Evolutionary conservation across 1,140 invertebrate genomes (phyloP).

Genomic region (Propsilocerus akamusi): DNA sequence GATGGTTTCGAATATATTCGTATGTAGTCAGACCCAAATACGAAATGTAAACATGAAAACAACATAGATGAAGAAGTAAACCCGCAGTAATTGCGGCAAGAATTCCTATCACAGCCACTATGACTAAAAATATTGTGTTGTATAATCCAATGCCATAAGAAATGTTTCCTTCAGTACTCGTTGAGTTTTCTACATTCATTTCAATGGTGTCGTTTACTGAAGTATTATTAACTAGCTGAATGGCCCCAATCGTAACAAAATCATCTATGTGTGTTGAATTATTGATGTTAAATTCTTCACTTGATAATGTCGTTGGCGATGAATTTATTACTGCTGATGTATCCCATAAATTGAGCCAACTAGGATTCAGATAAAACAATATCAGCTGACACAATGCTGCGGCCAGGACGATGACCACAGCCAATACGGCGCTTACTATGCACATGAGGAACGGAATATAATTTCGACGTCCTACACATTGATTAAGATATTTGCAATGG

Average conservation of each 20-base stretch:
- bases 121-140: slow-evolving; percentile 38
- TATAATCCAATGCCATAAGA: slow-evolving; percentile 20
- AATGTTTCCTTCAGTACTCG: not conserved
- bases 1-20: slow-evolving; percentile 58
- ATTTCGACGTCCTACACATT: slow-evolving; percentile 82
- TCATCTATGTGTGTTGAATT: not conserved
- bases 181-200: not conserved
- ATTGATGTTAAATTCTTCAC: not conserved
- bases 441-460: slow-evolving; percentile 75
- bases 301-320: not conserved
- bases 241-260: not conserved
- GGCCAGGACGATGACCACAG: slow-evolving; percentile 45
- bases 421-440: slow-evolving; percentile 62
- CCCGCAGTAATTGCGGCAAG: slow-evolving; percentile 56
- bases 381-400: slow-evolving; percentile 48
- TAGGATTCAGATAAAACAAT: slow-evolving; percentile 33
- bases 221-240: not conserved
- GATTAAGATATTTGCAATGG: slow-evolving; percentile 91
- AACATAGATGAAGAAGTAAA: slow-evolving; percentile 69
- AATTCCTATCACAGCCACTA: slow-evolving; percentile 42
- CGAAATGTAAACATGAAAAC: slow-evolving; percentile 77
- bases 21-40: slow-evolving; percentile 73
- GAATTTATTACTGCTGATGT: not conserved
- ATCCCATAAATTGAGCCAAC: slow-evolving; percentile 27
- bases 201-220: not conserved